phyloP scores from a whole-genome alignment of 1,140 invertebrate species.

The Drosophila seguyi region DNA sequence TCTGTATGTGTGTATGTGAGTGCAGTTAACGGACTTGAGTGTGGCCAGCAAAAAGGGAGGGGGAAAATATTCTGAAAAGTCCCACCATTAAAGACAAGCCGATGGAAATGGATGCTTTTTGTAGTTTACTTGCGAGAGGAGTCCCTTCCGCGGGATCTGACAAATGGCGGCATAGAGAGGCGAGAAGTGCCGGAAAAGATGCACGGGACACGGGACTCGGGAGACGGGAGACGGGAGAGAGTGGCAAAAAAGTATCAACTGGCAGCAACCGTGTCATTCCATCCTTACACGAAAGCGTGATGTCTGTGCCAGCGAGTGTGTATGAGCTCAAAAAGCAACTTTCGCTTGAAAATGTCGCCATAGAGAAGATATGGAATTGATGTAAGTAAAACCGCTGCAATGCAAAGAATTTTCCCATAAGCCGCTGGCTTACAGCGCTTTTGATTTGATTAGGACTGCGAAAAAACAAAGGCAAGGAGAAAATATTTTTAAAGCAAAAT shows the following conservation, averaged over 20 bases:
- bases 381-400: constrained; percentile 43
- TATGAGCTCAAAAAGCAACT: constrained; percentile 48
- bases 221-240: too few species aligned
- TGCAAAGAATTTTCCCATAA: constrained; percentile 39
- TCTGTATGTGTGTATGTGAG: background rate
- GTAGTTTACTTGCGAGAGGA: constrained; percentile 7
- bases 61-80: constrained; percentile 23
- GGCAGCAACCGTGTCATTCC: constrained; percentile 29
- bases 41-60: constrained; percentile 31
- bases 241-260: constrained; percentile 34
- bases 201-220: constrained; percentile 2
- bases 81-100: constrained; percentile 42
- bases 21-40: constrained; percentile 31
- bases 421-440: constrained; percentile 28
- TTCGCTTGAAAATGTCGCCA: constrained; percentile 57
- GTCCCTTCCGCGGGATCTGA: constrained; percentile 1
- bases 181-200: background rate
- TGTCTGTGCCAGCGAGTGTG: constrained; percentile 13
- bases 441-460: constrained; percentile 26
- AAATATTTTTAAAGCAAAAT: background rate
- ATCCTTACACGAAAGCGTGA: background rate
- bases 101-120: constrained; percentile 21
- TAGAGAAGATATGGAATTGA: constrained; percentile 31
- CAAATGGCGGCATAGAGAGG: constrained; percentile 8
- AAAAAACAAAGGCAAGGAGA: constrained; percentile 5